Evolutionary conservation across 2,888 invertebrate species (phyloP), one percentile per base, ranked within the genome.

Genomic region (Polietes domitor): DNA sequence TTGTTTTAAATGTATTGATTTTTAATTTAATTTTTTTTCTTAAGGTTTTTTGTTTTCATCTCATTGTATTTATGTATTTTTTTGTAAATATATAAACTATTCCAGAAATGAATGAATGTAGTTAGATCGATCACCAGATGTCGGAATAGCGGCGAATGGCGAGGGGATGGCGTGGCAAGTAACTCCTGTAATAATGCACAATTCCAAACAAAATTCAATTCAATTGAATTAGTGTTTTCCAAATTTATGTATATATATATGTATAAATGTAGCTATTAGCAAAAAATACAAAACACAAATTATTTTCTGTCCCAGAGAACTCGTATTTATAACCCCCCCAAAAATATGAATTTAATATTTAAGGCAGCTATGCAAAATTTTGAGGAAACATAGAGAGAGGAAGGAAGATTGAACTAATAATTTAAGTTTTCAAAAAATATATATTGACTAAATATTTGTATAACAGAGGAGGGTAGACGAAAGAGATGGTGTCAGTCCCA

Each of bases 31-130:
- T 76, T 63, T 58, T 65, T 74, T 80, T 71, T 26, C 73, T 72
- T 80, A 68, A 65, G 55, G 72, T 50, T 53, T 72, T 77, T 78
- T 71, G 74, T 78, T 82, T 77, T 68, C 21, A 73, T 63, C 76
- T 61, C 21, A 53, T 82, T 70, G 86, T 85, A 77, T 86, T 86
- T 83, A 86, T 88, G 78, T 87, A 84, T 89, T 89, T 89, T 89
- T 89, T 89, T 88, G 86, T 87, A 86, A 86, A 78, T 85, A 85
- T 77, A 85, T 78, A 74, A 86, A 80, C 80, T 82, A 73, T 73
- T 85, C 75, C 80, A 71, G 65, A 81, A 84, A 81, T 81, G 78
- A 84, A 75, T 50, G 3, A 26, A 3, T 32, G 9, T 32, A 9
- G 32, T 6, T 32, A 6, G 32, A 32, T 47, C 15, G 15, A 47